Evolutionary conservation across 2,888 invertebrate species (phyloP), one percentile per base, ranked within the genome.

Genomic region (Pristionchus japonicus): DNA sequence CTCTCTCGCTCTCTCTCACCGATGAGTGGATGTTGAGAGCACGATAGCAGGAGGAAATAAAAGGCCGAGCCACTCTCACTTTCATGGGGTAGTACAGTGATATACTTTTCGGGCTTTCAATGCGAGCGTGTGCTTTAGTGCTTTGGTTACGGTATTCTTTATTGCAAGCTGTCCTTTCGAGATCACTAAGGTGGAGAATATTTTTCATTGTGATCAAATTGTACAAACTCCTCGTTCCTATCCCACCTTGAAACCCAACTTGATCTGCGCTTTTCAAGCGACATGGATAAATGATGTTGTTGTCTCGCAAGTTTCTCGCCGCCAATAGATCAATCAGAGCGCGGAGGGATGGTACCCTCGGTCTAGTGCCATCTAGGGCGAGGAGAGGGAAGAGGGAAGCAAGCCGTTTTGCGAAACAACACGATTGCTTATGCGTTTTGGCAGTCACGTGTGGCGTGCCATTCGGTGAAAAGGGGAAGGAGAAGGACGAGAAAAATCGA

Each of bases 401-500:
- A n/a, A 15, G 61, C 17, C n/a, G 23, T 64, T 64, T 64, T 64
- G 64, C 31, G 64, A 31, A 64, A 34, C 70, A 64, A 17, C 70
- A 37, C 70, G 37, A 15, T 70, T 70, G 70, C 70, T 70, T 37
- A 37, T 70, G 23, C 37, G 34, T 37, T 37, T 37, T 23, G n/a
- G n/a, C 61, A 7, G 70, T 70, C 70, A 70, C 70, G 70, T 70
- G 70, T 67, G 67, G 34, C 27, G 23, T 64, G 34, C 70, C 70
- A 70, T 70, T 70, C 70, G 70, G 70, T 70, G 70, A 70, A 37
- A 67, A 67, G 67, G 34, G n/a, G n/a, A n/a, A n/a, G n/a, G n/a
- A n/a, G 67, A 67, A 40, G 40, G 40, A 40, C 23, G n/a, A 47
- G 77, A 77, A 43, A 77, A 77, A 77, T 43, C 43, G 77, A 77